phyloP scores from a whole-genome alignment of 1,140 invertebrate species.

The Eciton burchellii region DNA sequence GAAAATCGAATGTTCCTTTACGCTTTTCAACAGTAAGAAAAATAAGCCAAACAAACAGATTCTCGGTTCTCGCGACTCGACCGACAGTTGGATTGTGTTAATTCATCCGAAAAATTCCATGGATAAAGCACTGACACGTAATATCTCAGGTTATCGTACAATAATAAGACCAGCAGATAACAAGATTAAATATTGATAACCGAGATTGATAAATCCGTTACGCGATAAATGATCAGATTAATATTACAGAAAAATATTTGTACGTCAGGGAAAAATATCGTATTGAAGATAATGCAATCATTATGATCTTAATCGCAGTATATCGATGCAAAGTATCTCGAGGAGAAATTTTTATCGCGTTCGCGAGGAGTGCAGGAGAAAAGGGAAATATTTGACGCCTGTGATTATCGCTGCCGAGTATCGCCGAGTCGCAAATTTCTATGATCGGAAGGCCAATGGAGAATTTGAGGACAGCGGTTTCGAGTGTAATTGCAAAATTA shows the following conservation, averaged over 20 bases:
- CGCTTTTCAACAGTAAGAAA: too few species aligned
- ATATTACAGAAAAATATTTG: conserved; percentile 32
- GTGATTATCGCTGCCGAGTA: too few species aligned
- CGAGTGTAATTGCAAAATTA: neutral
- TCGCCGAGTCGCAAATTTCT: neutral
- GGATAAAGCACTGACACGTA: neutral
- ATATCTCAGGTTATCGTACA: neutral
- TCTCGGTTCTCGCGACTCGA: too few species aligned
- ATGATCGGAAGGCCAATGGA: neutral
- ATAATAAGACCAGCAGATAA: conserved; percentile 9
- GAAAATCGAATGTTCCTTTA: too few species aligned
- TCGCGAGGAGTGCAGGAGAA: neutral
- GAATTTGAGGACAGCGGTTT: conserved; percentile 1
- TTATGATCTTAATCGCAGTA: conserved; percentile 13
- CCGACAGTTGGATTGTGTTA: too few species aligned
- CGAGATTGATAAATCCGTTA: conserved; percentile 23
- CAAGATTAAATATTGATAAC: conserved; percentile 3
- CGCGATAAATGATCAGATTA: neutral
- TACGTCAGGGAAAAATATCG: too few species aligned
- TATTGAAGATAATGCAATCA: neutral
- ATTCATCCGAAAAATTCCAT: neutral
- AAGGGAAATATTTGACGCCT: neutral
- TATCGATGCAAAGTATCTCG: neutral
- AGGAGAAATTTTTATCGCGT: neutral
- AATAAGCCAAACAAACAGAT: too few species aligned